Conservation (phyloP, 2,113 vertebrate genomes). For the Eulemur rufifrons region DNA sequence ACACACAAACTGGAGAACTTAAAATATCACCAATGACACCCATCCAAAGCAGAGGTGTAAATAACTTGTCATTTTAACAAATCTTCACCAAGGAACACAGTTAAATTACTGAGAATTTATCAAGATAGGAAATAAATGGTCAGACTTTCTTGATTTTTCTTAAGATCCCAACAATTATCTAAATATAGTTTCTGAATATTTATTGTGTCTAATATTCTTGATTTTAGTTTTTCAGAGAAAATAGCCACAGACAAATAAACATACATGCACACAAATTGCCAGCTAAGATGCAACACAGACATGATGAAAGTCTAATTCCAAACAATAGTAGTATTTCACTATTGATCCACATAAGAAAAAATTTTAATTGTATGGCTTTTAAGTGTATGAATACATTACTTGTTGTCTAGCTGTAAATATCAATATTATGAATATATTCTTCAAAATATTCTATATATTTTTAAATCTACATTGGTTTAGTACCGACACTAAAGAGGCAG, state of each 20-base stretch:
- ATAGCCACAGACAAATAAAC: not conserved
- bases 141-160: not conserved
- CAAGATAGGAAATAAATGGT: not conserved
- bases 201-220: not conserved
- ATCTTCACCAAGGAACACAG: not conserved
- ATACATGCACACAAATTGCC: not conserved
- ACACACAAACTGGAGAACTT: not conserved
- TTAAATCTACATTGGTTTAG: not conserved
- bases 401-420: not conserved
- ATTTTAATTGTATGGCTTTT: not conserved
- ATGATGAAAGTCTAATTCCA: not conserved
- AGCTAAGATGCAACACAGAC: not conserved
- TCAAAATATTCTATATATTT: not conserved
- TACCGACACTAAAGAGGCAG: not conserved
- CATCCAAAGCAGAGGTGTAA: no score
- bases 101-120: not conserved
- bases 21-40: fast-evolving
- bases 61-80: not conserved
- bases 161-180: not conserved
- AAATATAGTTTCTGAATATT: not conserved
- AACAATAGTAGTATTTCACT: not conserved
- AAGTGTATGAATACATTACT: not conserved
- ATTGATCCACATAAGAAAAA: not conserved
- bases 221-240: not conserved
- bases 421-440: not conserved